Evolutionary conservation across 1,140 invertebrate genomes (phyloP).

Genomic region (Diplogasteroides magnus): DNA sequence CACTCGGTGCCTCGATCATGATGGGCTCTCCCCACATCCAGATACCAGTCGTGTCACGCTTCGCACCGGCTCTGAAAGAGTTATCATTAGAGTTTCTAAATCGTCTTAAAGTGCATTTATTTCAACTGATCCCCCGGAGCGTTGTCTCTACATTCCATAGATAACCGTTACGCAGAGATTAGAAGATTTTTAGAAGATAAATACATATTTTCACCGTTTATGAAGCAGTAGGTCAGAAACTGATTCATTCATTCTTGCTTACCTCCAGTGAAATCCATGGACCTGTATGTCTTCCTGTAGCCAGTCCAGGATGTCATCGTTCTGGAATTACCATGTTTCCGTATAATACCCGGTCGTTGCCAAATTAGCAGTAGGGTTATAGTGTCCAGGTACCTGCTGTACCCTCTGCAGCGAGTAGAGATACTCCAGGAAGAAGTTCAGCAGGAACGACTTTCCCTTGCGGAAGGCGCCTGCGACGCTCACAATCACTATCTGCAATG

Average conservation of each 20-base stretch:
- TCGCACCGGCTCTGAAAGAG: too few species aligned
- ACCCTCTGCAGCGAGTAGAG: conserved; percentile 46
- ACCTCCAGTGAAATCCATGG: conserved; percentile 60
- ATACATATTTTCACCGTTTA: too few species aligned
- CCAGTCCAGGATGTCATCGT: conserved; percentile 45
- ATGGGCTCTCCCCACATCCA: conserved; percentile 62
- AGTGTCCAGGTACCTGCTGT: conserved; percentile 24
- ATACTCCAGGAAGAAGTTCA: conserved; percentile 87
- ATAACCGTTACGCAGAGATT: too few species aligned
- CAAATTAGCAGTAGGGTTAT: too few species aligned
- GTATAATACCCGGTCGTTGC: too few species aligned
- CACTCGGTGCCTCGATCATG: conserved; percentile 49
- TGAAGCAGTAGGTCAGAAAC: too few species aligned
- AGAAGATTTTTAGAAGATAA: too few species aligned
- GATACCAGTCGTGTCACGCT: conserved; percentile 55
- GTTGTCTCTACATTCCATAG: too few species aligned
- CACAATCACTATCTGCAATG: conserved; percentile 72
- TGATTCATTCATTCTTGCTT: conserved; percentile 59
- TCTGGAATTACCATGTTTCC: too few species aligned
- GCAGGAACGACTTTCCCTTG: conserved; percentile 87
- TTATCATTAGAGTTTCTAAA: conserved; percentile 57
- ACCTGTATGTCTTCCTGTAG: conserved; percentile 48
- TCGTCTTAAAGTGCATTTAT: too few species aligned
- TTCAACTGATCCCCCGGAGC: too few species aligned
- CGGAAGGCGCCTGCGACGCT: conserved; percentile 91